phyloP scores from a whole-genome alignment of 2,113 vertebrate genomes.

The Sinocyclocheilus anophthalmus region DNA sequence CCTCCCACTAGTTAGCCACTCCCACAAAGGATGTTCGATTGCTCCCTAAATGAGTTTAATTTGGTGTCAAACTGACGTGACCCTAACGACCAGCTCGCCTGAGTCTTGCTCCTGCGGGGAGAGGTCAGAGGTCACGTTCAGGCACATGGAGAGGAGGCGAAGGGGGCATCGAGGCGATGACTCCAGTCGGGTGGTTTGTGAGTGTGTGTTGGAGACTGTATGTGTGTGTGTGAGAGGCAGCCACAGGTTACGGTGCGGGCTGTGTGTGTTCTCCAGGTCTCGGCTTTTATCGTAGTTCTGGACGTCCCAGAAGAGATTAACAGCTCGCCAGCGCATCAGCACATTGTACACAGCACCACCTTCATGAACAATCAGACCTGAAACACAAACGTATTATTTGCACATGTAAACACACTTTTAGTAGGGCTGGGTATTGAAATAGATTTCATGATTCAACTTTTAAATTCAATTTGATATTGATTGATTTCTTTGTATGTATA shows the following conservation, averaged over 20 bases:
- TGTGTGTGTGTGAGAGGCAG: conserved; percentile 78
- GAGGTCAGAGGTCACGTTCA: conserved; percentile 78
- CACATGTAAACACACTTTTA: not conserved
- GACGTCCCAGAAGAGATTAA: conserved; percentile 94
- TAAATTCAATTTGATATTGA: not conserved
- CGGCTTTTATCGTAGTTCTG: conserved; percentile 89
- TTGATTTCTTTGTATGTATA: not conserved
- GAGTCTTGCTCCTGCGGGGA: conserved; percentile 79
- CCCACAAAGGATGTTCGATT: conserved; percentile 13
- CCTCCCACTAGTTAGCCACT: not conserved
- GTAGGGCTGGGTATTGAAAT: not conserved
- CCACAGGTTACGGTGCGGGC: conserved; percentile 84
- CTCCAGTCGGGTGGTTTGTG: conserved; percentile 82
- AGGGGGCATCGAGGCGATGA: conserved; percentile 81
- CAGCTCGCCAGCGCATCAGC: conserved; percentile 91
- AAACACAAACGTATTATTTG: not conserved
- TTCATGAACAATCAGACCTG: conserved; percentile 89
- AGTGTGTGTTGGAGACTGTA: conserved; percentile 79
- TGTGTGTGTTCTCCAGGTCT: conserved; percentile 82
- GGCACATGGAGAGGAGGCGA: conserved; percentile 79
- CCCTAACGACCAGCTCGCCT: conserved; percentile 89
- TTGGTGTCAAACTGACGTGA: conserved; percentile 84
- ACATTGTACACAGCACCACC: conserved; percentile 94
- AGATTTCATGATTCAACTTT: not conserved
- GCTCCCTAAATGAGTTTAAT: conserved; percentile 16